Base-by-base conservation (phyloP, 2,113 vertebrate species). In the Sisor rabdophorus region DNA sequence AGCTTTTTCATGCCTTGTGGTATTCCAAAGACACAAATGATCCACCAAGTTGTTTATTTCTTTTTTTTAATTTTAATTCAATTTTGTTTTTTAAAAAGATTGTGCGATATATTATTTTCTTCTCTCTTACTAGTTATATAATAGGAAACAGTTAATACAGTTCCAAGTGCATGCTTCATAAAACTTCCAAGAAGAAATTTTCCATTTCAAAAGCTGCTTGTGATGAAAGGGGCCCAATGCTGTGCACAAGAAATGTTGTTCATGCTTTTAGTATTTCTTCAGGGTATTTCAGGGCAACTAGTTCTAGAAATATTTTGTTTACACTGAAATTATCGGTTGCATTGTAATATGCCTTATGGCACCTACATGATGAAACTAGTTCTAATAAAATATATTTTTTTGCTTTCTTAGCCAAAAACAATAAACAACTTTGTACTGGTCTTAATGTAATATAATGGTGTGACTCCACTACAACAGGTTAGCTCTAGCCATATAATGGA, bases 171-270 rank as follows among this genome's bases (percentile, higher is more conserved):
- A 28, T 60, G 22, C 24, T 55, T 75, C 52, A 77, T 74, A 68
- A 52, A 75, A 58, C n/a, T 70, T 71, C 40, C 71, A 77, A 53
- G 71, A 22, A 71, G 72, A 76, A 30, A 76, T 79, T 82, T 82
- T 82, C 77, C 77, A 69, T 56, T 79, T 77, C 20, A 7, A 73
- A 79, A 76, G 71, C 77, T 78, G 78, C 48, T 55, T 76, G 72
- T 79, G 55, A 59, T 60, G 77, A 68, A 82, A 19, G 61, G 47
- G 73, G 61, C 70, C 73, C 63, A 79, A 16, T 63, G 54, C 44
- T 50, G 48, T 52, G 44, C 48, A 40, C 16, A 54, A 75, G 67
- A 69, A 77, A 79, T 61, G 58, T 63, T 59, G 36, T 22, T 55
- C 15, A 55, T 48, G 52, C 40, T 60, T 20, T 47, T 59, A 20